Conservation (phyloP, 1,140 invertebrate genomes). For the Euborellia annulipes region DNA sequence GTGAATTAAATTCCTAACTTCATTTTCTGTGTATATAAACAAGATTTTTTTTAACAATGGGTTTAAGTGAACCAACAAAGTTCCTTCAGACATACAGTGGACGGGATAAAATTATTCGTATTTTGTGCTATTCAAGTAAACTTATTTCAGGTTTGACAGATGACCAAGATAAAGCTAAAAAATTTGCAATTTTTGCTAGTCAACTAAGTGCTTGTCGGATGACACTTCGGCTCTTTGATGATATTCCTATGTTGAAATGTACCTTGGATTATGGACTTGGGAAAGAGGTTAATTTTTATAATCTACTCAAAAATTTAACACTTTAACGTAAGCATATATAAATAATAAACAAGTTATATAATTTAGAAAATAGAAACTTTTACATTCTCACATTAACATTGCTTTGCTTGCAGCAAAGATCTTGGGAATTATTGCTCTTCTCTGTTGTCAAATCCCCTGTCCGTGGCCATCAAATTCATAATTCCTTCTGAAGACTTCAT, state of each 20-base stretch:
- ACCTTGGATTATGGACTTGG: constrained; percentile 44
- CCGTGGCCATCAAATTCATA: too few species aligned
- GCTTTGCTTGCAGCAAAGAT: too few species aligned
- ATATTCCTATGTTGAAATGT: constrained; percentile 49
- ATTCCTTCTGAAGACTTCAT: too few species aligned
- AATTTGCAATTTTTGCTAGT: constrained; percentile 40
- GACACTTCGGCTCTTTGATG: constrained; percentile 55
- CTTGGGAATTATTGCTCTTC: too few species aligned
- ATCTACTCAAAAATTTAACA: constrained; percentile 10
- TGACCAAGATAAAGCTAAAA: constrained; percentile 33
- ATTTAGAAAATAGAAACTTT: too few species aligned
- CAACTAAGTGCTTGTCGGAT: constrained; percentile 48
- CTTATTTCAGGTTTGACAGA: constrained; percentile 35
- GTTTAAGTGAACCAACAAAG: constrained; percentile 18
- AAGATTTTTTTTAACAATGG: constrained; percentile 13
- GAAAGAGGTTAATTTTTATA: constrained; percentile 32
- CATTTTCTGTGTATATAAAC: too few species aligned
- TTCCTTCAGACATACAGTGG: constrained; percentile 35
- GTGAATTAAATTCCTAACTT: too few species aligned
- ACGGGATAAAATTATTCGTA: constrained; percentile 43
- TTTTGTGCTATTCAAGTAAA: constrained; percentile 47
- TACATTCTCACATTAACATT: too few species aligned
- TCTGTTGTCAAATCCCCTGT: too few species aligned
- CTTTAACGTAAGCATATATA: too few species aligned
- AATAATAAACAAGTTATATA: too few species aligned